Percentiles rank a stretch among this genome's conserved stretches.
phyloP scores from a whole-genome alignment of 2,113 vertebrate species.

The Chascanopsetta lugubris region DNA sequence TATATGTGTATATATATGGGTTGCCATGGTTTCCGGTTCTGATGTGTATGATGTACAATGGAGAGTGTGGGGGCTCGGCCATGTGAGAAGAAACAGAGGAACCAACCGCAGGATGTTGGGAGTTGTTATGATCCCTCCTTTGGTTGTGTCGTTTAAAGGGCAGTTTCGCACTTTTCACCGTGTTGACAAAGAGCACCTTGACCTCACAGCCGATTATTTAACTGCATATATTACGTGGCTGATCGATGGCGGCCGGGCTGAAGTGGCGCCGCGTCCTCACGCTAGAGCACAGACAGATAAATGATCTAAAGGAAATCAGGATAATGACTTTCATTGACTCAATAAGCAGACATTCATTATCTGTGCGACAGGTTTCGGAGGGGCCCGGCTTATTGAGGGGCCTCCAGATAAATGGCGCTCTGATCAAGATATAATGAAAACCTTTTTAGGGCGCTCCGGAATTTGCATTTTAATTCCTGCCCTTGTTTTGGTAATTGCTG shows the following conservation, averaged over 20 bases:
- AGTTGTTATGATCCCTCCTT: no score
- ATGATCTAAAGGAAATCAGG: conserved; percentile 72
- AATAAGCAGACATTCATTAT: conserved; percentile 82
- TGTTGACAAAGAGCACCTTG: conserved; percentile 14
- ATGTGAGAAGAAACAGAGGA: conserved; percentile 20
- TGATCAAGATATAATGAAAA: conserved; percentile 75
- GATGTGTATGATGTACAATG: conserved; percentile 40
- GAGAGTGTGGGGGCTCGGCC: conserved; percentile 38
- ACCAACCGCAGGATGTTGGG: no score
- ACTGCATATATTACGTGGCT: conserved; percentile 31
- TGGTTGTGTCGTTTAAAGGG: conserved; percentile 11
- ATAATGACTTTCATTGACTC: conserved; percentile 79
- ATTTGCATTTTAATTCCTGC: conserved; percentile 60
- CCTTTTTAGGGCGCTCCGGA: conserved; percentile 58
- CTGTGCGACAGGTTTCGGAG: conserved; percentile 69
- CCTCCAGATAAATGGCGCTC: conserved; percentile 70
- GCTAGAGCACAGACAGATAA: conserved; percentile 62
- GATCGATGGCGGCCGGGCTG: conserved; percentile 57
- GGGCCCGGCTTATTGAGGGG: conserved; percentile 63
- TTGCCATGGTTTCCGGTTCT: conserved; percentile 64
- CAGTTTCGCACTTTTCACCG: conserved; percentile 9
- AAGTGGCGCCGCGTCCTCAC: conserved; percentile 55
- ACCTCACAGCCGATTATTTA: conserved; percentile 22
- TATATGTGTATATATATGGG: conserved; percentile 47
- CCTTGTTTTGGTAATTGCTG: conserved; percentile 37